Evolutionary conservation across 2,797 vertebrate species (phyloP).

Genomic region (Bovichtus diacanthus): DNA sequence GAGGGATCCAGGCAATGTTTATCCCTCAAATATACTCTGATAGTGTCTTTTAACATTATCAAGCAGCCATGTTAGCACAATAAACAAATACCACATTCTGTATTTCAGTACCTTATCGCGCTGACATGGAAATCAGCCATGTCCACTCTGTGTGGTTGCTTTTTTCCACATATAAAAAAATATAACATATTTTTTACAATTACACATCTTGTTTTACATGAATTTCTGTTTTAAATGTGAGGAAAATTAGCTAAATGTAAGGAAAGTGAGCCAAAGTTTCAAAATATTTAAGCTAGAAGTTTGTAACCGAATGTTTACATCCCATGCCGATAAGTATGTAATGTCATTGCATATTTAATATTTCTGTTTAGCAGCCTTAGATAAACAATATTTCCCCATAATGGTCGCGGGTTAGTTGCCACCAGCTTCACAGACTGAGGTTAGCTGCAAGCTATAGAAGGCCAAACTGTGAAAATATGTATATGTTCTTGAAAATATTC

Average conservation of each 20-base stretch:
- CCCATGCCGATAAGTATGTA: too few species aligned
- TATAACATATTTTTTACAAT: too few species aligned
- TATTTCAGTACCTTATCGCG: slow-evolving; percentile 18
- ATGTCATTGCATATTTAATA: too few species aligned
- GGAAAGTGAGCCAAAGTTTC: too few species aligned
- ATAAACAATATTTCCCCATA: too few species aligned
- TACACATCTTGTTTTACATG: too few species aligned
- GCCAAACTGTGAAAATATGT: background rate
- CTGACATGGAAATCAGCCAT: slow-evolving; percentile 21
- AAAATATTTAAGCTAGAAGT: too few species aligned
- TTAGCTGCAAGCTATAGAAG: background rate
- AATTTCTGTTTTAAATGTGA: too few species aligned
- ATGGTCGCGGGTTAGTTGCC: background rate
- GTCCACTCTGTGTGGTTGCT: background rate
- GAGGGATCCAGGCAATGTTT: slow-evolving; percentile 53
- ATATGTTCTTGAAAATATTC: background rate
- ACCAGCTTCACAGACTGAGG: background rate
- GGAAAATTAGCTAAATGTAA: too few species aligned
- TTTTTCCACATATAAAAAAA: too few species aligned
- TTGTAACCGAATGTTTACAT: too few species aligned
- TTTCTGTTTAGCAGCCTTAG: too few species aligned
- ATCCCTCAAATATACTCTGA: slow-evolving; percentile 27
- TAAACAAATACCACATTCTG: slow-evolving; percentile 27
- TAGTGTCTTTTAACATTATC: slow-evolving; percentile 26
- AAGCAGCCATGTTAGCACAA: slow-evolving; percentile 31